Conservation (phyloP, 2,113 vertebrate species). For the Oreochromis niloticus region DNA sequence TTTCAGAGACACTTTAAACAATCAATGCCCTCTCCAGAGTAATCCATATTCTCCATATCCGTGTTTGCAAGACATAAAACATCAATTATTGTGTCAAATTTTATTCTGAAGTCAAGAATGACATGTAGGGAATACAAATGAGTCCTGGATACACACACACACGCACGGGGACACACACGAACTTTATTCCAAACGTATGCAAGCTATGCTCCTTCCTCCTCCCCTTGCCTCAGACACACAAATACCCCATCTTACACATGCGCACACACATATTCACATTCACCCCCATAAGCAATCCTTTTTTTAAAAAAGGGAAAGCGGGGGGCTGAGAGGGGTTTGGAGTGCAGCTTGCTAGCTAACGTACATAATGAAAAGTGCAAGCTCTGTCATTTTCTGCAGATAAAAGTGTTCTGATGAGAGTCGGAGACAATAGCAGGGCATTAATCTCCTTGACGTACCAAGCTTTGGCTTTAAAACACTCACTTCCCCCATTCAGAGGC, state of each 20-base stretch:
- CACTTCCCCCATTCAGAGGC: constrained; percentile 27
- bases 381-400: constrained; percentile 71
- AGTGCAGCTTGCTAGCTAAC: constrained; percentile 41
- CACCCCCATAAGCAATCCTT: constrained; percentile 15
- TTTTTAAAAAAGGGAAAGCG: neutral
- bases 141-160: neutral
- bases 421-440: constrained; percentile 70
- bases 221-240: neutral
- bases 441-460: constrained; percentile 70
- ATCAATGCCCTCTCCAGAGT: constrained; percentile 28
- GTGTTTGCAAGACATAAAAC: constrained; percentile 37
- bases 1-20: constrained; percentile 46
- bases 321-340: neutral
- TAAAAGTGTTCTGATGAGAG: constrained; percentile 73
- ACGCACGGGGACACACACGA: neutral
- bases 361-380: constrained; percentile 74
- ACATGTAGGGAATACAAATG: constrained; percentile 28
- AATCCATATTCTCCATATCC: constrained; percentile 41
- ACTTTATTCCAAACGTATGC: neutral
- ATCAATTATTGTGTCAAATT: constrained; percentile 52
- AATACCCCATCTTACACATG: neutral
- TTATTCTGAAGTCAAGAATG: constrained; percentile 31
- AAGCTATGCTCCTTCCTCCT: neutral
- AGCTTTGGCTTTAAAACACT: constrained; percentile 58
- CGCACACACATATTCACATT: neutral